Conservation (phyloP, 2,113 vertebrate genomes). For the Dicerorhinus sumatrensis region DNA sequence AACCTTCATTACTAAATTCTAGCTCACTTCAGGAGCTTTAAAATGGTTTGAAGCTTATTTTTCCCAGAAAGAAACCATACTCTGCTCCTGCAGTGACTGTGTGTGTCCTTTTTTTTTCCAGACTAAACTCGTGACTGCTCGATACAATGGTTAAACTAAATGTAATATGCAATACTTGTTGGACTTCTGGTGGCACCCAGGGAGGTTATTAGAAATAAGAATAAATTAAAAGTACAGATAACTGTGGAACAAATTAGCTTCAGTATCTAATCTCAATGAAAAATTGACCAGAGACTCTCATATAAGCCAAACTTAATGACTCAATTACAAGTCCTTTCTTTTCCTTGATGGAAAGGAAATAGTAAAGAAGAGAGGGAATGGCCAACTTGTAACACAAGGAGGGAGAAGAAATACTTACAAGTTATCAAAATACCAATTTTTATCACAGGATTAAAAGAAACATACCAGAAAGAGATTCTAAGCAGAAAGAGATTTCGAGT, state of each 20-base stretch:
- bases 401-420: neutral
- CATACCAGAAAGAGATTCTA: constrained; percentile 26
- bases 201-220: neutral
- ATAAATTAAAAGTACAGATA: neutral
- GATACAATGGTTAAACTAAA: constrained; percentile 26
- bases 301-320: neutral
- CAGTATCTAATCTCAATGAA: neutral
- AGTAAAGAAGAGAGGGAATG: neutral
- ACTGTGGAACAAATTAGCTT: neutral
- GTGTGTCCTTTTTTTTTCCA: neutral
- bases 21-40: neutral
- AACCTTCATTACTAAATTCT: constrained; percentile 56
- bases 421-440: neutral
- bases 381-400: neutral
- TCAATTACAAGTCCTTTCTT: neutral
- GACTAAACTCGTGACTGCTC: neutral
- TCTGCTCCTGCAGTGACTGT: neutral
- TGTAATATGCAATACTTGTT: neutral
- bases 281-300: neutral
- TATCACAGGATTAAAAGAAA: constrained; percentile 6
- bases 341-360: constrained; percentile 5
- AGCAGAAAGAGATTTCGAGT: neutral
- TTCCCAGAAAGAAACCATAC: neutral
- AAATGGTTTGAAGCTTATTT: constrained; percentile 54
- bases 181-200: neutral